Evolutionary conservation across 2,797 vertebrate genomes (phyloP), one percentile per base, ranked within the genome.

Genomic region (Danio choprae): DNA sequence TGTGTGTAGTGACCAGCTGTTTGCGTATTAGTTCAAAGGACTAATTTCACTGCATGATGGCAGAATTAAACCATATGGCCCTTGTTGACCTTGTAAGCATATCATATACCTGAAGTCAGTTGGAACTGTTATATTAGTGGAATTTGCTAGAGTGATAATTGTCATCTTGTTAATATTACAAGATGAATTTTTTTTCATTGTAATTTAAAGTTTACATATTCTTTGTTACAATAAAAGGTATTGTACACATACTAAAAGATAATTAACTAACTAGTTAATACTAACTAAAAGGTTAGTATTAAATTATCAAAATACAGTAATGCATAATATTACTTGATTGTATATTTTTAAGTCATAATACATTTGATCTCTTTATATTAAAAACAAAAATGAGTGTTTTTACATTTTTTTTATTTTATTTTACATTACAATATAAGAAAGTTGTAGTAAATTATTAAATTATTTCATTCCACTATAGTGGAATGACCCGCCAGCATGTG

Each of bases 11-110:
- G n/a, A 20, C 55, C 38, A 67, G 60, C 75, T 41, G 68, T 48
- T 68, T 62, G 38, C 44, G 44, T 73, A 77, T 82, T 53, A 74
- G 51, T 59, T 78, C 43, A 81, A 48, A 81, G 63, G 71, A 18
- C 38, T 44, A 22, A 62, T 71, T 70, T 77, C 60, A 50, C 40
- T 72, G 67, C 51, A 46, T 62, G 46, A 71, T 56, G 41, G 40
- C 29, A 56, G 48, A 55, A 55, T 55, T 41, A 64, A 73, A 73
- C 46, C 77, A 65, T 22, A 48, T 18, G 3, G 40, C 46, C 46
- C 44, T 63, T 63, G 67, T 51, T 79, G 77, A 71, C 67, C 58
- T 29, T 79, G 67, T 41, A 53, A 69, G 43, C 11, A 15, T 55
- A 43, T 58, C 16, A 16, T 29, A 77, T 46, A 20, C 62, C 43